These are phyloP conservation scores for Drosophila arizonae DNA, from an alignment of 1,140 invertebrate species.

Conservation along the genomic window DNA sequence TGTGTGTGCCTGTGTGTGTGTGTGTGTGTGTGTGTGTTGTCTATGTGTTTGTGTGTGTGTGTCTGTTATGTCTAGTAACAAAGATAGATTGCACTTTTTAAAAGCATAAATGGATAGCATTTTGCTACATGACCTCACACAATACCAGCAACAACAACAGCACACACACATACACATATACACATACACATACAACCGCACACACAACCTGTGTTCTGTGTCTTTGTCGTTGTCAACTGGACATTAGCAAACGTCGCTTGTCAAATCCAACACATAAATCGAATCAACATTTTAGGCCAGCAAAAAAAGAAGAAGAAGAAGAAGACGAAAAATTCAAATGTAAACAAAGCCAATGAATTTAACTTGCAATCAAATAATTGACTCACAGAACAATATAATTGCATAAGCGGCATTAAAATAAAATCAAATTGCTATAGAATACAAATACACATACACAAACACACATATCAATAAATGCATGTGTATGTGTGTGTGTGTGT, in stretches of 20 bases:
- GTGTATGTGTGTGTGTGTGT: too few relatives aligned
- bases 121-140: conserved; percentile 27
- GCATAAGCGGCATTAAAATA: conserved; percentile 21
- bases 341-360: conserved; percentile 10
- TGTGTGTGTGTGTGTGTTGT: conserved; percentile 16
- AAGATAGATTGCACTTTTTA: conserved; percentile 78
- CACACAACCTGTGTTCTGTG: neutral
- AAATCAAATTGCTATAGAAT: conserved; percentile 4
- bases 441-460: neutral
- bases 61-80: conserved; percentile 43
- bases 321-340: neutral
- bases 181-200: neutral
- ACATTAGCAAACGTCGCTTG: conserved; percentile 30
- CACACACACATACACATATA: neutral
- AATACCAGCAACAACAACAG: neutral
- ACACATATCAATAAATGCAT: too few relatives aligned
- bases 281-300: conserved; percentile 18
- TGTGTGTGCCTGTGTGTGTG: conserved; percentile 23
- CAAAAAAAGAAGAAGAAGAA: neutral
- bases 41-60: conserved; percentile 8
- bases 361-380: conserved; percentile 17
- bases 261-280: conserved; percentile 28
- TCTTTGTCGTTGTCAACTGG: conserved; percentile 19
- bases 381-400: conserved; percentile 26
- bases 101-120: conserved; percentile 68